These are phyloP conservation scores for Oncorhynchus clarkii DNA, from an alignment of 2,113 vertebrate species.

Conservation along the genomic window DNA sequence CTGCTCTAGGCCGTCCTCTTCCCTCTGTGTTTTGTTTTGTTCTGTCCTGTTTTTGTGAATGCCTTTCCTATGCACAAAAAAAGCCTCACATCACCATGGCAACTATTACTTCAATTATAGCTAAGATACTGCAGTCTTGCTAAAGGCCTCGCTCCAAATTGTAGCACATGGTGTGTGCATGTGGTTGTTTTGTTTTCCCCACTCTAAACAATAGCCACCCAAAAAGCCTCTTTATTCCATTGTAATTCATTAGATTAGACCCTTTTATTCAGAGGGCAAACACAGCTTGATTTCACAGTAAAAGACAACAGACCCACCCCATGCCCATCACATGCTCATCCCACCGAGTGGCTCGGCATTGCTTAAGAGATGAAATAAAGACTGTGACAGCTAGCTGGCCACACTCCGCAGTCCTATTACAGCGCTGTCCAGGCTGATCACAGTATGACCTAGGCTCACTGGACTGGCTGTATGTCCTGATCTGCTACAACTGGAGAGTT, in stretches of 20 bases:
- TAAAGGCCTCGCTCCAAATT: slow-evolving; percentile 15
- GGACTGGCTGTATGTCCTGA: neutral
- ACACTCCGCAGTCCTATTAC: slow-evolving; percentile 17
- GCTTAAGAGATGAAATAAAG: slow-evolving; percentile 34
- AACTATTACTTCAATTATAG: slow-evolving; percentile 47
- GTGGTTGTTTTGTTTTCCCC: slow-evolving; percentile 1
- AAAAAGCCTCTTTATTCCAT: too few species aligned
- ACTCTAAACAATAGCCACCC: too few species aligned
- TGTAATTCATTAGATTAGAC: too few species aligned
- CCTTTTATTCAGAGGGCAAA: too few species aligned
- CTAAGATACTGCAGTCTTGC: neutral
- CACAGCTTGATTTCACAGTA: too few species aligned
- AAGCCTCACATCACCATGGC: slow-evolving; percentile 53
- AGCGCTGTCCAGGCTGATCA: slow-evolving; percentile 27
- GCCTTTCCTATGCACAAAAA: slow-evolving; percentile 54
- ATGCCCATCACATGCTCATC: neutral
- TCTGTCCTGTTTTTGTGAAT: slow-evolving; percentile 39
- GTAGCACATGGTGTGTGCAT: slow-evolving; percentile 6
- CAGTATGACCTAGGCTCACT: slow-evolving; percentile 1
- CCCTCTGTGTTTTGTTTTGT: neutral
- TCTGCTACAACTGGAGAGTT: neutral
- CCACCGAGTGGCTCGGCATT: neutral
- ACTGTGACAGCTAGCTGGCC: slow-evolving; percentile 30
- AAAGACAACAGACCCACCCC: too few species aligned
- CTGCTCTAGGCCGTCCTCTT: too few species aligned